Evolutionary conservation across 2,113 vertebrate species (phyloP).

Genomic region (Scartelaos histophorus): DNA sequence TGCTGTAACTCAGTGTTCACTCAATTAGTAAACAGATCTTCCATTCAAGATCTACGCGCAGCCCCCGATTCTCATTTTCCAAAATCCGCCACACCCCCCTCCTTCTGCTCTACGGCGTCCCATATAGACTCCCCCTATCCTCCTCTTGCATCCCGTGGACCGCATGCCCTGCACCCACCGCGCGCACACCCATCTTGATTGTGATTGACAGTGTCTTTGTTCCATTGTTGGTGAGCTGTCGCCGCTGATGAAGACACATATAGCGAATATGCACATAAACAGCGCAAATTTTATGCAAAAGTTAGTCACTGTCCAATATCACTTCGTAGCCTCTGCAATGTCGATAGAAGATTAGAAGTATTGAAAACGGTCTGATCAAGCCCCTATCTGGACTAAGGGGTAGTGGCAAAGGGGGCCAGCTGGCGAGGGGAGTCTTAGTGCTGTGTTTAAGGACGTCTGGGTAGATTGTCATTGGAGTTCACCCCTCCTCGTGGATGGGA

Average conservation of each 20-base stretch:
- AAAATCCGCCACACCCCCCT: slow-evolving; percentile 63
- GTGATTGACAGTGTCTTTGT: slow-evolving; percentile 83
- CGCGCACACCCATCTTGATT: slow-evolving; percentile 76
- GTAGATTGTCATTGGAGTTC: slow-evolving; percentile 73
- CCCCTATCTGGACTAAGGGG: slow-evolving; percentile 40
- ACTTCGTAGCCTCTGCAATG: background rate
- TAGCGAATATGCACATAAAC: slow-evolving; percentile 39
- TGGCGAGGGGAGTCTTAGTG: slow-evolving; percentile 68
- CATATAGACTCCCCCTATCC: slow-evolving; percentile 63
- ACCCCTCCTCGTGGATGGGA: slow-evolving; percentile 80
- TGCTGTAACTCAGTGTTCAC: slow-evolving; percentile 73
- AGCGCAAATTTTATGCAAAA: slow-evolving; percentile 53
- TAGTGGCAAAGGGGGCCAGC: slow-evolving; percentile 65
- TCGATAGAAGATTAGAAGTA: background rate
- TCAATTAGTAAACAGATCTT: slow-evolving; percentile 76
- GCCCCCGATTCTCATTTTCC: slow-evolving; percentile 66
- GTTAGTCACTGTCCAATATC: slow-evolving; percentile 37
- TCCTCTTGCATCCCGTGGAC: slow-evolving; percentile 32
- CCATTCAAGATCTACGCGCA: slow-evolving; percentile 62
- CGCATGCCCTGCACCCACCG: slow-evolving; percentile 28
- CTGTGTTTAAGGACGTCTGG: slow-evolving; percentile 67
- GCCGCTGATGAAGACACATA: slow-evolving; percentile 82
- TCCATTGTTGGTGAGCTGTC: slow-evolving; percentile 79
- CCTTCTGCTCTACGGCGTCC: slow-evolving; percentile 63
- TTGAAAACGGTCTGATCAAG: slow-evolving; percentile 4